These are phyloP conservation scores for Terrapene triunguis DNA, from an alignment of 2,113 vertebrate species.

Conservation along the genomic window DNA sequence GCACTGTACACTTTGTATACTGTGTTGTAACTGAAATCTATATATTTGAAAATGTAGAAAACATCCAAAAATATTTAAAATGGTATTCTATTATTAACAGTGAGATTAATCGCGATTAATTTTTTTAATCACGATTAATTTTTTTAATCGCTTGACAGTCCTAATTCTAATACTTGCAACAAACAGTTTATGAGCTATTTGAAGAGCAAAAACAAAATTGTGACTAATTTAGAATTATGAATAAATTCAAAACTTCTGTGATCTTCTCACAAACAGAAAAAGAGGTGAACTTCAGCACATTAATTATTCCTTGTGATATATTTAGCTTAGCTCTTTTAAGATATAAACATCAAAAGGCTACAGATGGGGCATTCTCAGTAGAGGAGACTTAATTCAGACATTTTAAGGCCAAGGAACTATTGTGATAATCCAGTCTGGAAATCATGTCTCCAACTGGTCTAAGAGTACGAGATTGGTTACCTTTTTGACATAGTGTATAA, in stretches of 20 bases:
- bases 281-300: neutral
- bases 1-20: no score
- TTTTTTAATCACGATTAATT: no score
- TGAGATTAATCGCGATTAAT: no score
- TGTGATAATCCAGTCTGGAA: neutral
- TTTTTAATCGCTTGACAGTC: no score
- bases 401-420: neutral
- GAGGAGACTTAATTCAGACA: neutral
- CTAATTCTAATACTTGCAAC: neutral
- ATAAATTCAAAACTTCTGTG: neutral
- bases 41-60: no score
- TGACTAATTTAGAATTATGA: neutral
- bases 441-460: rapidly evolving
- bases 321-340: neutral
- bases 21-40: no score
- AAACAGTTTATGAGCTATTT: neutral
- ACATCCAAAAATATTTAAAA: no score
- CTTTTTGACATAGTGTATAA: neutral
- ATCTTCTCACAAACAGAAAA: neutral
- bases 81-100: no score
- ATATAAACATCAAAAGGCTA: neutral
- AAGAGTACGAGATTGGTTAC: neutral
- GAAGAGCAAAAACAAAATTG: neutral
- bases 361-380: neutral
- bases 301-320: neutral